phyloP scores from a whole-genome alignment of 2,797 vertebrate species.

The Luscinia luscinia region DNA sequence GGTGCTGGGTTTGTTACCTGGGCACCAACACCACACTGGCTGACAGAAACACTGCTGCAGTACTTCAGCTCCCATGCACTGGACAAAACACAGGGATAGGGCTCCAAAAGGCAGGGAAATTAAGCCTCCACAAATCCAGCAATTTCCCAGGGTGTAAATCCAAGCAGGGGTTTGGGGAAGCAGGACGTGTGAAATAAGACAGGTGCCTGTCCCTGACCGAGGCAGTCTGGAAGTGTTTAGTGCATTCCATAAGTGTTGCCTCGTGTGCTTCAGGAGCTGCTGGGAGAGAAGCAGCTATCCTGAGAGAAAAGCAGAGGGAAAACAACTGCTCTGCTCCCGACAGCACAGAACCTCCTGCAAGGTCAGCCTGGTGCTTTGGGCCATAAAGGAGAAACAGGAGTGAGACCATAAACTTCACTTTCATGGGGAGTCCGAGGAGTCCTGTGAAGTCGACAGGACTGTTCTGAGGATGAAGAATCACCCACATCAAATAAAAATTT shows the following conservation, averaged over 20 bases:
- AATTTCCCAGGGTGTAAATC: slow-evolving; percentile 50
- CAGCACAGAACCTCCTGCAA: background rate
- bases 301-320: background rate
- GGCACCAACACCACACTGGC: background rate
- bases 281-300: background rate
- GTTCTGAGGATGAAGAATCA: slow-evolving; percentile 10
- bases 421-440: background rate
- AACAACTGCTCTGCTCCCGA: background rate
- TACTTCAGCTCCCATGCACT: background rate
- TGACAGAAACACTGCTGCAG: background rate
- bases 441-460: background rate
- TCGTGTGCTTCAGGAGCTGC: background rate
- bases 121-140: background rate
- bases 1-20: background rate
- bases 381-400: slow-evolving; percentile 12
- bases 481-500: slow-evolving; percentile 12
- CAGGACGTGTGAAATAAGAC: slow-evolving; percentile 44
- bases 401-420: slow-evolving; percentile 11
- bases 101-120: slow-evolving; percentile 4
- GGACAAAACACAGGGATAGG: background rate
- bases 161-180: slow-evolving; percentile 41
- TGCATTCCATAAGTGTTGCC: background rate
- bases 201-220: slow-evolving; percentile 33
- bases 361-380: background rate
- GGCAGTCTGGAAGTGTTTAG: slow-evolving; percentile 38